A percentile compares a stretch with the other conserved stretches of the same genome.
Conservation (phyloP, 2,888 invertebrate species). For the Agriopis marginaria region DNA sequence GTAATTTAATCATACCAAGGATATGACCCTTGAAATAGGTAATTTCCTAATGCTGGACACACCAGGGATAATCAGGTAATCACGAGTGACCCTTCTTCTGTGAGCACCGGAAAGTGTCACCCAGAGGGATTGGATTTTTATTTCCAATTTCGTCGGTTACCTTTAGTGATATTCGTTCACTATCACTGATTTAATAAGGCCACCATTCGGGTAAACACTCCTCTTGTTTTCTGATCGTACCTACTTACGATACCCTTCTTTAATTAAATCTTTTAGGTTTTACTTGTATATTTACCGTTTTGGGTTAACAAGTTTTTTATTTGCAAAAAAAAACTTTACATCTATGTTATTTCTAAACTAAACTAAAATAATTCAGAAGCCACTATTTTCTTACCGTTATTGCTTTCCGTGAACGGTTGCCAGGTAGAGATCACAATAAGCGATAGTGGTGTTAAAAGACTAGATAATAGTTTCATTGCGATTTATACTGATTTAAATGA, state of each 20-base stretch:
- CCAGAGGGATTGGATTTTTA: conserved; percentile 25
- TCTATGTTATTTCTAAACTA: too few species aligned
- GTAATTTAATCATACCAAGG: conserved; percentile 23
- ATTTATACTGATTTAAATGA: too few species aligned
- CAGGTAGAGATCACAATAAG: too few species aligned
- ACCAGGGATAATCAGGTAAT: conserved; percentile 31
- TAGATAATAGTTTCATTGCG: too few species aligned
- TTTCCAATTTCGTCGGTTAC: conserved; percentile 17
- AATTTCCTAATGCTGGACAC: conserved; percentile 28
- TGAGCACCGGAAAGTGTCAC: neutral
- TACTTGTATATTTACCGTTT: too few species aligned
- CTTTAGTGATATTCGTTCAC: conserved; percentile 2
- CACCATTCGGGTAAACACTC: neutral
- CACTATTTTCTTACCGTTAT: too few species aligned
- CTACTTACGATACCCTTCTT: neutral
- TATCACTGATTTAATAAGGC: conserved; percentile 12
- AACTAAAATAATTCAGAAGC: too few species aligned
- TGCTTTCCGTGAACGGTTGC: too few species aligned
- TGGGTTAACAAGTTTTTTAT: too few species aligned
- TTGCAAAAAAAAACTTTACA: too few species aligned
- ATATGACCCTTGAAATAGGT: conserved; percentile 22
- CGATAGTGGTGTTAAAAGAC: too few species aligned
- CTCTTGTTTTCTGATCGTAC: neutral
- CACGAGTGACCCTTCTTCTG: conserved; percentile 19
- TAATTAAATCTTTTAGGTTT: too few species aligned